A percentile compares a stretch with the other conserved stretches of the same genome.
These are phyloP conservation scores for Saccopteryx leptura DNA, from an alignment of 2,113 vertebrate genomes.

Conservation along the genomic window DNA sequence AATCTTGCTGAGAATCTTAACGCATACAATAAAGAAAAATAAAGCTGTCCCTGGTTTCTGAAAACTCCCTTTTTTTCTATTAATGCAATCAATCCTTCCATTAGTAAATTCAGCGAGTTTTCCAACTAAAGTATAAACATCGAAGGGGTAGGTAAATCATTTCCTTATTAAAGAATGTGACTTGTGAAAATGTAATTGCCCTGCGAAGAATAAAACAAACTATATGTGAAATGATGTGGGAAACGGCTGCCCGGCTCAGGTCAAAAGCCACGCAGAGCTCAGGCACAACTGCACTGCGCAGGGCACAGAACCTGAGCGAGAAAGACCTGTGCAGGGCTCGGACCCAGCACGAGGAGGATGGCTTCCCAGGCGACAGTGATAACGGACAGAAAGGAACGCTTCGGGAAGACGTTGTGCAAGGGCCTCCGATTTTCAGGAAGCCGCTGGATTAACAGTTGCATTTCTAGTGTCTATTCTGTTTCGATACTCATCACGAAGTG, in stretches of 20 bases:
- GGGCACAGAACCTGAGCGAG: background rate
- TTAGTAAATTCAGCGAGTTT: conserved; percentile 28
- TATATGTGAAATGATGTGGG: conserved; percentile 27
- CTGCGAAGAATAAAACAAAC: conserved; percentile 39
- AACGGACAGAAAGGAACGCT: background rate
- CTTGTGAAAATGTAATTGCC: conserved; percentile 37
- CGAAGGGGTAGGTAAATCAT: background rate
- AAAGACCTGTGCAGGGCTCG: background rate
- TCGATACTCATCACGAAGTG: background rate
- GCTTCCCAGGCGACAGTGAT: background rate
- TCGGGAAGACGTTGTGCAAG: background rate
- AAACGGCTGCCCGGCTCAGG: background rate
- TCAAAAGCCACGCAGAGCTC: background rate
- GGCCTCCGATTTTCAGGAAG: background rate
- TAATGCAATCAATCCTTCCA: background rate
- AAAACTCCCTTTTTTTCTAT: conserved; percentile 27
- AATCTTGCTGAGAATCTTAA: conserved; percentile 42
- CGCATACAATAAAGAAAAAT: background rate
- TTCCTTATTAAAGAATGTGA: conserved; percentile 43
- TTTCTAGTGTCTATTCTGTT: background rate
- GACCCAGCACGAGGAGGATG: background rate
- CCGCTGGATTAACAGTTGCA: background rate
- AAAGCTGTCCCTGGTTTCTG: background rate
- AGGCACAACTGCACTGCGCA: background rate
- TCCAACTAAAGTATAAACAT: background rate